Evolutionary conservation across 2,888 invertebrate genomes (phyloP).

Genomic region (Drosophila affinis): DNA sequence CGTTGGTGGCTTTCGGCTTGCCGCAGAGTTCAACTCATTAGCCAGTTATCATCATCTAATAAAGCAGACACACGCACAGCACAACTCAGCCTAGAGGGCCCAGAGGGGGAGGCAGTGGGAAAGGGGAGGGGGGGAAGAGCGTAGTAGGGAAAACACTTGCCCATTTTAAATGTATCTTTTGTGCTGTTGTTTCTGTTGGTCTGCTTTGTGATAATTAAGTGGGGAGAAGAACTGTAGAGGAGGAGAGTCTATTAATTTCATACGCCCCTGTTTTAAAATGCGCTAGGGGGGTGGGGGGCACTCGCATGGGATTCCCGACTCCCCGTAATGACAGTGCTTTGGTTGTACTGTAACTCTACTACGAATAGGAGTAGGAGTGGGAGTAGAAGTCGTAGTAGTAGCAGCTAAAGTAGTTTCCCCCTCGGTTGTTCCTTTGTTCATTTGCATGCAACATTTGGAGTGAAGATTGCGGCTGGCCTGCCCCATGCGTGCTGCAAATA

Average conservation of each 20-base stretch:
- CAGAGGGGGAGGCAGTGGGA: conserved; percentile 14
- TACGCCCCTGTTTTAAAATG: conserved; percentile 67
- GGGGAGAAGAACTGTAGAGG: conserved; percentile 32
- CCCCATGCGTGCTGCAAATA: conserved; percentile 68
- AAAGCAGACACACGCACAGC: conserved; percentile 57
- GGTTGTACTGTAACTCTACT: conserved; percentile 13
- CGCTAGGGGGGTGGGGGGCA: conserved; percentile 25
- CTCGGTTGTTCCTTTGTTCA: conserved; percentile 25
- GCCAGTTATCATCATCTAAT: conserved; percentile 77
- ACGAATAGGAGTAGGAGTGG: too few species aligned
- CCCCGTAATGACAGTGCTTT: conserved; percentile 34
- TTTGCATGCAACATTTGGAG: conserved; percentile 72
- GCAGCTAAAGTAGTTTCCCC: conserved; percentile 32
- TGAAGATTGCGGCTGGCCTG: conserved; percentile 37
- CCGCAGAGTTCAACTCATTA: conserved; percentile 72
- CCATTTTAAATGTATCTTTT: conserved; percentile 63
- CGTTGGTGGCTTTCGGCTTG: conserved; percentile 49
- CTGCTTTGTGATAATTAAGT: conserved; percentile 69
- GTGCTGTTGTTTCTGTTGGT: conserved; percentile 25
- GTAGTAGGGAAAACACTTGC: conserved; percentile 57
- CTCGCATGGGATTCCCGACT: conserved; percentile 41
- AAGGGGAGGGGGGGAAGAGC: conserved; percentile 15
- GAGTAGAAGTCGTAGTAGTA: neutral
- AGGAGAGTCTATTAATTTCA: conserved; percentile 72
- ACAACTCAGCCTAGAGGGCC: conserved; percentile 6